These are phyloP conservation scores for Lindbergichthys nudifrons DNA, from an alignment of 2,797 vertebrate genomes.

Conservation along the genomic window DNA sequence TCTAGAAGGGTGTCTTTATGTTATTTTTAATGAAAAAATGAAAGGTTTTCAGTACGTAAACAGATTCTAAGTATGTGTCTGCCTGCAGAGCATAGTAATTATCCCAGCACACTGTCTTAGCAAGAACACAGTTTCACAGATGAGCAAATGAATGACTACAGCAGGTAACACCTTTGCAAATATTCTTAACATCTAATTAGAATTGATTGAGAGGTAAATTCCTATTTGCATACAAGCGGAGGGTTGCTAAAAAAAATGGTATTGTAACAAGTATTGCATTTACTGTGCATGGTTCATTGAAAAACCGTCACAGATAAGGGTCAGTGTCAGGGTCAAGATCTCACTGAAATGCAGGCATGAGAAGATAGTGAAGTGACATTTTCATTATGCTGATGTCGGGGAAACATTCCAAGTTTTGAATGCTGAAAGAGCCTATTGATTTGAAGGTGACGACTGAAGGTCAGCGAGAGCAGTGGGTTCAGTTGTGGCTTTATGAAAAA, in stretches of 20 bases:
- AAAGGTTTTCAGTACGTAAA: slow-evolving; percentile 33
- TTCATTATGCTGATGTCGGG: slow-evolving; percentile 54
- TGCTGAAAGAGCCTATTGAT: slow-evolving; percentile 59
- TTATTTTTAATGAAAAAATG: slow-evolving; percentile 37
- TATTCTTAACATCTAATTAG: slow-evolving; percentile 7
- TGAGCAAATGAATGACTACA: neutral
- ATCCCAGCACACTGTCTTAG: slow-evolving; percentile 6
- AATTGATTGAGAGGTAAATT: slow-evolving; percentile 9
- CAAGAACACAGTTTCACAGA: slow-evolving; percentile 4
- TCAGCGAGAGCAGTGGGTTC: slow-evolving; percentile 31
- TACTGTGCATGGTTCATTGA: slow-evolving; percentile 15
- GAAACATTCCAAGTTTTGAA: slow-evolving; percentile 51
- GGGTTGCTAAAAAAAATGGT: neutral
- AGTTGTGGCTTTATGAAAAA: neutral
- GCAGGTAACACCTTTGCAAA: neutral
- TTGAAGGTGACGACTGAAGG: slow-evolving; percentile 35
- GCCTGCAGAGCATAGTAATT: slow-evolving; percentile 21
- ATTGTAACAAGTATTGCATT: neutral
- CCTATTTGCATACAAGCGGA: slow-evolving; percentile 18
- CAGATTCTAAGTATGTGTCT: slow-evolving; percentile 19
- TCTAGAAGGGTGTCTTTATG: slow-evolving; percentile 15
- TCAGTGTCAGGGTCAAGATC: slow-evolving; percentile 35
- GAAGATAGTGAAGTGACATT: slow-evolving; percentile 32
- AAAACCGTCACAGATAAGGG: slow-evolving; percentile 20
- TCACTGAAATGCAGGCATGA: slow-evolving; percentile 9